These are phyloP conservation scores for Poecile montanus DNA, from an alignment of 2,797 vertebrate genomes.

Conservation along the genomic window DNA sequence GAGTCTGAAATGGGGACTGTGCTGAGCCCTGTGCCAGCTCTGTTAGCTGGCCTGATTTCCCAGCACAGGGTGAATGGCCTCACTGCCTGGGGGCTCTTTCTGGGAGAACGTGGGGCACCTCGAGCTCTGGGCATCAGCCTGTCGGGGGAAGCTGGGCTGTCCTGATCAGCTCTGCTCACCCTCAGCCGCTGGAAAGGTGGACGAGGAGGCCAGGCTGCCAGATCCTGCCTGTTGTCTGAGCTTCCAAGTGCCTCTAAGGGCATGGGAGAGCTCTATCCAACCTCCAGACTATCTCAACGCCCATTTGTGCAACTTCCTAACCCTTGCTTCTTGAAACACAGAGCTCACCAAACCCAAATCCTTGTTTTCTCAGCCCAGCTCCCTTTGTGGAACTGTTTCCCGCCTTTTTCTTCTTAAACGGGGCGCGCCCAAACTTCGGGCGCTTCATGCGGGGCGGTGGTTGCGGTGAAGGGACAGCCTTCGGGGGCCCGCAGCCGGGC, in stretches of 20 bases:
- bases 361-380: background rate
- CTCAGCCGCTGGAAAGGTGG: background rate
- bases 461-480: background rate
- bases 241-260: too few relatives aligned
- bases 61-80: rapidly evolving
- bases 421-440: background rate
- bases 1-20: background rate
- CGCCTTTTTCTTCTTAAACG: background rate
- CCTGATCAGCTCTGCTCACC: background rate
- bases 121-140: background rate
- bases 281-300: rapidly evolving
- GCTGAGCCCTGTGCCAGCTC: background rate
- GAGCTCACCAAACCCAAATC: background rate
- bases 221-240: background rate
- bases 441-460: rapidly evolving
- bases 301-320: rapidly evolving
- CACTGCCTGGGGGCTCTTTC: rapidly evolving
- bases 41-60: background rate
- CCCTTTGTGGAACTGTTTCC: rapidly evolving
- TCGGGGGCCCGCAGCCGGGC: too few relatives aligned
- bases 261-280: background rate
- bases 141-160: too few relatives aligned
- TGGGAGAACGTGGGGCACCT: rapidly evolving
- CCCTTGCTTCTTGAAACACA: background rate
- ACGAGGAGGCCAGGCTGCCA: background rate